Evolutionary conservation across 2,797 vertebrate genomes (phyloP).

Genomic region (Alca torda): DNA sequence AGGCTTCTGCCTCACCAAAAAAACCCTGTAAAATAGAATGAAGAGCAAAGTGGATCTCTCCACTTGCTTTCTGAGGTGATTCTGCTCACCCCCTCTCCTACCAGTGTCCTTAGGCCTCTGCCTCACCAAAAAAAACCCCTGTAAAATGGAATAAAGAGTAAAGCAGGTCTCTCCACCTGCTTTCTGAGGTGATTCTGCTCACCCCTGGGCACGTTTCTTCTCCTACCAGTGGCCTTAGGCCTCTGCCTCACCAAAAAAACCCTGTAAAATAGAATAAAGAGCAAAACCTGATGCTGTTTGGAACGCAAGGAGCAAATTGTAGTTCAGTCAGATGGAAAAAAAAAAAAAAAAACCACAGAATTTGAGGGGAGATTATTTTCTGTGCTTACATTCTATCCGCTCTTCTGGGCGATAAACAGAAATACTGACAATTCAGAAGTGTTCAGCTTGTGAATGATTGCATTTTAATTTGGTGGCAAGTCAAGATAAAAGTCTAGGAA

Average conservation of each 20-base stretch:
- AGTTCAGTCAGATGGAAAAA: not conserved
- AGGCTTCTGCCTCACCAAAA: not conserved
- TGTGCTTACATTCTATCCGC: rapidly evolving
- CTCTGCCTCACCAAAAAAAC: not conserved
- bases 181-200: not conserved
- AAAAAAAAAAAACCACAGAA: too few relatives aligned
- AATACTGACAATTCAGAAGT: not conserved
- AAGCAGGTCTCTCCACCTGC: not conserved
- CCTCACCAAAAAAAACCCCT: not conserved
- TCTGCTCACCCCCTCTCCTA: too few relatives aligned
- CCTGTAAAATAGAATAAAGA: not conserved
- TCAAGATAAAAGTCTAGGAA: not conserved
- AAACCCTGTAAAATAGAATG: not conserved
- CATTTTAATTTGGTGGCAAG: not conserved
- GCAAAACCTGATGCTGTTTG: not conserved
- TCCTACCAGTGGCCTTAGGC: not conserved
- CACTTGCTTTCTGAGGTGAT: not conserved
- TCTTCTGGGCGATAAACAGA: not conserved
- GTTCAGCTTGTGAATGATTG: not conserved
- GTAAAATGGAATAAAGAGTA: not conserved
- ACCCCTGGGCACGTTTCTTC: too few relatives aligned
- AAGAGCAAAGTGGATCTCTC: too few relatives aligned
- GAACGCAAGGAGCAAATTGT: not conserved
- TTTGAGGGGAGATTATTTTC: not conserved
- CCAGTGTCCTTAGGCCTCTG: not conserved